Conservation (phyloP, 2,113 vertebrate species). For the Egretta garzetta region DNA sequence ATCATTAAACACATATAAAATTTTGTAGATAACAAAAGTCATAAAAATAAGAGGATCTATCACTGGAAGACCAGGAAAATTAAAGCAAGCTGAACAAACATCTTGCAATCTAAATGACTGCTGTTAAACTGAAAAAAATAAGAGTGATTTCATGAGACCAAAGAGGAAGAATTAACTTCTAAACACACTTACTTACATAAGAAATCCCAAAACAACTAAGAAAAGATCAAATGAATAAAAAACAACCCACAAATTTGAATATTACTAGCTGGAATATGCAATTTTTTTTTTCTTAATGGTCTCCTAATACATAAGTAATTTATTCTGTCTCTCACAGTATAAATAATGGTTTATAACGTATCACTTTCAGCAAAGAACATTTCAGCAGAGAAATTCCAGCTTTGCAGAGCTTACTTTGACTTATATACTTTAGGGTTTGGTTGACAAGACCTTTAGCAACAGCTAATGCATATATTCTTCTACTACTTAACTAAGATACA, state of each 20-base stretch:
- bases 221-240: background rate
- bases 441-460: background rate
- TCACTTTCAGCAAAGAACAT: background rate
- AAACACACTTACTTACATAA: background rate
- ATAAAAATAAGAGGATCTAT: background rate
- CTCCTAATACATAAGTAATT: background rate
- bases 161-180: background rate
- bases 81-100: background rate
- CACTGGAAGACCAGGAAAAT: background rate
- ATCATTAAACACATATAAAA: background rate
- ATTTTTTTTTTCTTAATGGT: background rate
- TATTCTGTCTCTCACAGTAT: background rate
- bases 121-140: background rate
- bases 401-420: background rate
- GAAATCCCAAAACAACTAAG: background rate
- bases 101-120: background rate
- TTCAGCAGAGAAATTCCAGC: background rate
- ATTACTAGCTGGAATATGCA: background rate
- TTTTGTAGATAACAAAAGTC: background rate
- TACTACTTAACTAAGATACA: background rate
- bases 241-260: background rate
- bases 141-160: background rate
- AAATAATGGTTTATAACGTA: background rate
- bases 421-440: background rate
- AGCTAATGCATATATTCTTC: background rate